A percentile compares a stretch with the other conserved stretches of the same genome.
These are phyloP conservation scores for Patiria miniata DNA, from an alignment of 35 echinoderm and acorn worm genomes.

Conservation along the genomic window DNA sequence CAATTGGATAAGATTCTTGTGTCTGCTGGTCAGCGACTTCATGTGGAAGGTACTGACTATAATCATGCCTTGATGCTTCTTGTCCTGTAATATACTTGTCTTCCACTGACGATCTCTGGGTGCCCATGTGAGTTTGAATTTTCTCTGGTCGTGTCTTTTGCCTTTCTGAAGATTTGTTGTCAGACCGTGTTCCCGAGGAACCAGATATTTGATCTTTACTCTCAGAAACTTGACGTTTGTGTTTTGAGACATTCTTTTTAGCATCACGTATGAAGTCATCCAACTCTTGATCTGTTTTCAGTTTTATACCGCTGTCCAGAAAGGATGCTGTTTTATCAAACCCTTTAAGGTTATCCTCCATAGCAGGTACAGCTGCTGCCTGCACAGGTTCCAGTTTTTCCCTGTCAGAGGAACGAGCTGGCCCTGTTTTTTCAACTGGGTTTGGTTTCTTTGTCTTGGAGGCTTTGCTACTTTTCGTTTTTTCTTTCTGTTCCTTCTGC, in stretches of 20 bases:
- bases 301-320: background rate
- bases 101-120: background rate
- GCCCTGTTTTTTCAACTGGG: background rate
- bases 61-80: background rate
- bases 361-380: background rate
- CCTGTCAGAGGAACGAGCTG: background rate
- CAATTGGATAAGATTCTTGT: background rate
- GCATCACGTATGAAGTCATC: conserved; percentile 4
- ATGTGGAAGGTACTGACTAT: background rate
- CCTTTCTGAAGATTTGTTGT: background rate
- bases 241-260: conserved; percentile 4
- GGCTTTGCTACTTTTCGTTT: conserved; percentile 2
- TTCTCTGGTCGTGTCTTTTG: background rate
- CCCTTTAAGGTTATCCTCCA: background rate
- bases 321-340: background rate
- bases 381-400: background rate
- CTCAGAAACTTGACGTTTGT: background rate
- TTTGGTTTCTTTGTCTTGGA: background rate
- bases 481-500: conserved; percentile 54
- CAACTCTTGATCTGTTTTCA: conserved; percentile 22
- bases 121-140: background rate
- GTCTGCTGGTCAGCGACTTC: background rate
- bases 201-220: background rate
- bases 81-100: background rate
- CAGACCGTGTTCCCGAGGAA: background rate